Evolutionary conservation across 2,888 invertebrate genomes (phyloP).

Genomic region (Ophioninae sp.): DNA sequence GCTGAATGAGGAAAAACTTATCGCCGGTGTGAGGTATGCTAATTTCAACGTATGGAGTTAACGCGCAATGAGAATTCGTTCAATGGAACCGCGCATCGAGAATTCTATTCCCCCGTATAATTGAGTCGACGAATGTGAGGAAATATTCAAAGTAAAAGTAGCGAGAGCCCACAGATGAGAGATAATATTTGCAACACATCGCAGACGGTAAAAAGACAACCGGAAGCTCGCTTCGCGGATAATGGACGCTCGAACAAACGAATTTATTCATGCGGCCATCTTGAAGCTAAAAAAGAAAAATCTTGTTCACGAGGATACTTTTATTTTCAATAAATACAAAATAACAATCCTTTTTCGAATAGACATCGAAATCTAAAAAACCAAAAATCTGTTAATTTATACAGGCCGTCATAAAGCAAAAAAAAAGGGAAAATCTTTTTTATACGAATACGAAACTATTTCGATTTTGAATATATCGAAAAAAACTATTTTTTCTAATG

Average conservation of each 20-base stretch:
- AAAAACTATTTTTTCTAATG: too few species aligned
- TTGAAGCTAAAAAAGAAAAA: neutral
- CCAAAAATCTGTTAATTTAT: too few species aligned
- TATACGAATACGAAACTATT: too few species aligned
- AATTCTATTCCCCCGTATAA: constrained; percentile 32
- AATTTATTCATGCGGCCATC: neutral
- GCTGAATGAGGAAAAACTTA: constrained; percentile 17
- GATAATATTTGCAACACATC: constrained; percentile 53
- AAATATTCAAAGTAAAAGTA: constrained; percentile 45
- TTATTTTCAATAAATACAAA: too few species aligned
- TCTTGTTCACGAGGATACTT: neutral
- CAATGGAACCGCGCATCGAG: constrained; percentile 46
- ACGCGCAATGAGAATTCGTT: constrained; percentile 39
- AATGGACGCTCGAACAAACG: constrained; percentile 57
- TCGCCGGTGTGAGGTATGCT: constrained; percentile 32
- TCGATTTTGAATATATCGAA: too few species aligned
- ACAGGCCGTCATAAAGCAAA: too few species aligned
- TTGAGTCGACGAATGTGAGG: constrained; percentile 43
- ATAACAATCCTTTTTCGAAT: too few species aligned
- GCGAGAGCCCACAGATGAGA: constrained; percentile 27
- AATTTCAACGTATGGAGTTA: constrained; percentile 31
- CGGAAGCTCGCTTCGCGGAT: constrained; percentile 65
- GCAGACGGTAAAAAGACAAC: constrained; percentile 41
- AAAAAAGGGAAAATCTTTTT: too few species aligned
- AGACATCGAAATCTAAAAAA: too few species aligned